Percentiles rank a stretch among this genome's conserved stretches.
These are phyloP conservation scores for Argynnis bischoffii DNA, from an alignment of 2,888 invertebrate genomes.

Conservation along the genomic window DNA sequence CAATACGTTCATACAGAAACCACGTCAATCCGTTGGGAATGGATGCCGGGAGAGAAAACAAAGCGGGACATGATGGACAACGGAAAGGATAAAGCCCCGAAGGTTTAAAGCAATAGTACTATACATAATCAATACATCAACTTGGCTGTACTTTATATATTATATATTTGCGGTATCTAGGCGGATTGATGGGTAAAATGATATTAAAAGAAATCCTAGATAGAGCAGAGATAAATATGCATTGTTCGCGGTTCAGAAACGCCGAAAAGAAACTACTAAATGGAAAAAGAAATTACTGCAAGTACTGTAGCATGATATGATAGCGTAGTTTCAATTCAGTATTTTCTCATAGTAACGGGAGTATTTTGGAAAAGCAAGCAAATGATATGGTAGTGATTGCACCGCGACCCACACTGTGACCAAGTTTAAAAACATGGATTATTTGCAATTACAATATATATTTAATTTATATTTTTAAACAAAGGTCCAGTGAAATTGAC, in stretches of 20 bases:
- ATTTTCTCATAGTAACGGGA: constrained; percentile 17
- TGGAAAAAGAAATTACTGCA: neutral
- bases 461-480: constrained; percentile 5
- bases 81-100: constrained; percentile 65
- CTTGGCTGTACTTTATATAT: constrained; percentile 73
- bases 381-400: constrained; percentile 9
- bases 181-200: neutral
- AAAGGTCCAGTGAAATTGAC: neutral
- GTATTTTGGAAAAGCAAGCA: constrained; percentile 22
- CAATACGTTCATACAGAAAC: constrained; percentile 28
- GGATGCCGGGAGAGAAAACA: constrained; percentile 60
- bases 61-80: constrained; percentile 44
- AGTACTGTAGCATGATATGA: neutral
- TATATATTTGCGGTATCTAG: constrained; percentile 9
- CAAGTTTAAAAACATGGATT: constrained; percentile 4
- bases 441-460: neutral
- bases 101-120: constrained; percentile 60
- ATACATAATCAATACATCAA: constrained; percentile 51
- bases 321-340: constrained; percentile 25
- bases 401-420: constrained; percentile 21
- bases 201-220: constrained; percentile 7
- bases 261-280: constrained; percentile 28
- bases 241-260: constrained; percentile 34
- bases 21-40: constrained; percentile 53
- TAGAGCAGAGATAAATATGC: constrained; percentile 15